Evolutionary conservation across 2,797 vertebrate genomes (phyloP), one percentile per base, ranked within the genome.

Genomic region (Sciaenops ocellatus): DNA sequence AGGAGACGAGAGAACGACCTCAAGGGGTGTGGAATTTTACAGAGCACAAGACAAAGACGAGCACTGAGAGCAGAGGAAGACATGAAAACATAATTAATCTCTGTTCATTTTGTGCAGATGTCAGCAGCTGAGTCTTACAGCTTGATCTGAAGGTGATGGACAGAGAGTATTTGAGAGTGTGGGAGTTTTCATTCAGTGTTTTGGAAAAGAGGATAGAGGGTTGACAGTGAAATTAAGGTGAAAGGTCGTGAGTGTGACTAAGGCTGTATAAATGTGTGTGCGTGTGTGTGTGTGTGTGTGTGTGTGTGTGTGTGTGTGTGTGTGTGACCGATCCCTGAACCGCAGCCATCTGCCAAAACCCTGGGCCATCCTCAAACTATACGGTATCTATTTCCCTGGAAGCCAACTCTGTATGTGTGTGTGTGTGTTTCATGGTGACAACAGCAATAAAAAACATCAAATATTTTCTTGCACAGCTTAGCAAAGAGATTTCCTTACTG

Each of bases 271-370:
- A 55, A 71, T 86, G n/a, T 66, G 48, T 57, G 55, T 59, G 28
- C 44, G 26, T 56, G n/a, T 17, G 18, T 54, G 41, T 44, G 24
- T 51, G 18, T 60, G 57, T 64, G 52, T 69, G 60, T 38, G 50
- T 41, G 48, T 69, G 24, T 67, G 51, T 56, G 17, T 61, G 28
- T 70, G 65, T 26, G 44, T 63, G 61, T 47, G 42, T 41, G 15
- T 18, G 18, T 22, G 18, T 87, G 88, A 89, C 91, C 80, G 56
- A 79, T 83, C 75, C 51, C 24, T 93, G 90, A 92, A 93, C 89
- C 34, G 5, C 57, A 84, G 81, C 79, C 85, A 89, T 92, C 90
- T 92, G 90, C 90, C 87, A 90, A 81, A 90, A 91, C 84, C 67
- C 55, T 69, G 80, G 81, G 88, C 85, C 78, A 85, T 89, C 79